These are phyloP conservation scores for Deroplatys truncata DNA, from an alignment of 2,888 invertebrate species.

Conservation along the genomic window DNA sequence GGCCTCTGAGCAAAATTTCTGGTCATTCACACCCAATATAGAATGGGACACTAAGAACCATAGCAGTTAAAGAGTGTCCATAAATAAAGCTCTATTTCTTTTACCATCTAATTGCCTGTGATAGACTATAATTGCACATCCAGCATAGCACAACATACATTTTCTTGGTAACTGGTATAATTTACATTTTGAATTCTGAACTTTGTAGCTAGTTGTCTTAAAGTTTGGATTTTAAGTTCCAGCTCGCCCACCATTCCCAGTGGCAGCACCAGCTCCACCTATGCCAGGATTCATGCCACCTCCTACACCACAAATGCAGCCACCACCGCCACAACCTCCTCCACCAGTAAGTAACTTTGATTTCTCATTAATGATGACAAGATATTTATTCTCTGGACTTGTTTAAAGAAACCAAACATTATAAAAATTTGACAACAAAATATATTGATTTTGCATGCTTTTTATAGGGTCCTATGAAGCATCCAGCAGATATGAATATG, in stretches of 20 bases:
- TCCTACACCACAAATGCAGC: constrained; percentile 41
- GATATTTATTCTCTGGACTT: not conserved
- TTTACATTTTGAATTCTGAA: too few relatives aligned
- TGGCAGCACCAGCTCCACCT: constrained; percentile 39
- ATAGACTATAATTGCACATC: too few relatives aligned
- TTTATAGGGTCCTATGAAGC: constrained; percentile 48
- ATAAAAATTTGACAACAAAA: not conserved
- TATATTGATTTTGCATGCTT: not conserved
- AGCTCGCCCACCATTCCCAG: constrained; percentile 29
- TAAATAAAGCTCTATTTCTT: too few relatives aligned
- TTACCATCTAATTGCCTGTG: too few relatives aligned
- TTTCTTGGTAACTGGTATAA: too few relatives aligned
- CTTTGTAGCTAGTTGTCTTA: not conserved
- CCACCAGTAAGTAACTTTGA: constrained; percentile 37
- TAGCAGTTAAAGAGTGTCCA: too few relatives aligned
- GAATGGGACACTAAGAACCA: too few relatives aligned
- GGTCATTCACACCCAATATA: too few relatives aligned
- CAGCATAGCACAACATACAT: too few relatives aligned
- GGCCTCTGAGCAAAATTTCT: too few relatives aligned
- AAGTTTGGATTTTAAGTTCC: constrained; percentile 8
- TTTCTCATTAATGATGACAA: not conserved
- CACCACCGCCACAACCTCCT: constrained; percentile 43
- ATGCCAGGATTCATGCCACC: constrained; percentile 45
- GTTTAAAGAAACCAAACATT: too few relatives aligned
- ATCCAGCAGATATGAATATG: constrained; percentile 43